phyloP scores from a whole-genome alignment of 35 echinoderm and acorn worm genomes.

The Antedon bifida region DNA sequence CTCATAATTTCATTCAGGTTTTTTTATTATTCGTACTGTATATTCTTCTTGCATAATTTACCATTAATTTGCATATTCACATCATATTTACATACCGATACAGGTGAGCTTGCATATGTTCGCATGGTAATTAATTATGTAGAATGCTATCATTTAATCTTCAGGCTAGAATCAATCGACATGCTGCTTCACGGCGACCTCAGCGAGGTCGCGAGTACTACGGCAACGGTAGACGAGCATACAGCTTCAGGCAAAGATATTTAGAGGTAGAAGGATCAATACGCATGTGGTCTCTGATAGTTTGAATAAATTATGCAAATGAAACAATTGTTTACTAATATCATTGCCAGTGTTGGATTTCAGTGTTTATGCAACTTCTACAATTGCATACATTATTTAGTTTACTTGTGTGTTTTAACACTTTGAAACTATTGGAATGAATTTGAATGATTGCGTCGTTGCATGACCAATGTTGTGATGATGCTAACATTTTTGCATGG shows the following conservation, averaged over 20 bases:
- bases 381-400: no score
- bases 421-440: no score
- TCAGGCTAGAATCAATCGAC: not conserved
- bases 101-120: not conserved
- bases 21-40: no score
- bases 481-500: no score
- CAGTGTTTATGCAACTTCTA: no score
- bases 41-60: not conserved
- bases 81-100: not conserved
- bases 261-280: not conserved
- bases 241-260: not conserved
- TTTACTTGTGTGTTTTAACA: no score
- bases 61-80: not conserved
- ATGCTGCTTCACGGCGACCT: not conserved
- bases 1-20: no score
- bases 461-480: no score
- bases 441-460: no score
- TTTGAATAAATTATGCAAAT: not conserved
- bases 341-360: no score
- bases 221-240: not conserved
- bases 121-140: not conserved
- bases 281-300: not conserved
- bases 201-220: not conserved
- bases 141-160: not conserved
- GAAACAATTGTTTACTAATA: not conserved